These are phyloP conservation scores for Trinorchestia longiramus DNA, from an alignment of 1,140 invertebrate genomes.

Conservation along the genomic window DNA sequence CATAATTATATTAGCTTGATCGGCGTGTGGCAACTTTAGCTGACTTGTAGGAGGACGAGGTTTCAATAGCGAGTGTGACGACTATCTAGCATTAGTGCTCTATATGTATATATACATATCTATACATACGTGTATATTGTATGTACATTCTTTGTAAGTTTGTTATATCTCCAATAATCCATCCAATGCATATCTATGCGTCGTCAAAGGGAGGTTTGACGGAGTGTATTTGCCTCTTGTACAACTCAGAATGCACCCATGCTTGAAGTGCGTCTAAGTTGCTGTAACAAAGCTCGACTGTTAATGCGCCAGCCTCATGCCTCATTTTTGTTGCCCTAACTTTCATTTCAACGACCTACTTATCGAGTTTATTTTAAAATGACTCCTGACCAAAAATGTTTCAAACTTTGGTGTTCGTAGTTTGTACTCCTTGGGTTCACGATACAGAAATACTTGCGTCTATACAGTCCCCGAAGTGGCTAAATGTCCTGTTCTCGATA, in stretches of 20 bases:
- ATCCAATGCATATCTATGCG: conserved; percentile 34
- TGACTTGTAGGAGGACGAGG: background rate
- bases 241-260: background rate
- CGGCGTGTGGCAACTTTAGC: background rate
- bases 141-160: conserved; percentile 43
- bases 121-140: conserved; percentile 22
- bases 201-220: background rate
- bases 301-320: background rate
- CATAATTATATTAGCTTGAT: conserved; percentile 1
- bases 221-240: background rate
- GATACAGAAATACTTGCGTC: background rate
- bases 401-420: background rate
- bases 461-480: background rate
- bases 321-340: background rate
- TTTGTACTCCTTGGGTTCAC: background rate
- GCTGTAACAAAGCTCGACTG: background rate
- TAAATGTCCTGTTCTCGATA: background rate
- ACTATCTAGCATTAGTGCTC: background rate
- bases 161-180: conserved; percentile 38
- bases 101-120: conserved; percentile 28
- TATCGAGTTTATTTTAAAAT: background rate
- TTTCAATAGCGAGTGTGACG: background rate
- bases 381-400: background rate
- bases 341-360: background rate
- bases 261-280: background rate